Evolutionary conservation across 2,113 vertebrate genomes (phyloP), one percentile per base, ranked within the genome.

Genomic region (Artemisiospiza belli): DNA sequence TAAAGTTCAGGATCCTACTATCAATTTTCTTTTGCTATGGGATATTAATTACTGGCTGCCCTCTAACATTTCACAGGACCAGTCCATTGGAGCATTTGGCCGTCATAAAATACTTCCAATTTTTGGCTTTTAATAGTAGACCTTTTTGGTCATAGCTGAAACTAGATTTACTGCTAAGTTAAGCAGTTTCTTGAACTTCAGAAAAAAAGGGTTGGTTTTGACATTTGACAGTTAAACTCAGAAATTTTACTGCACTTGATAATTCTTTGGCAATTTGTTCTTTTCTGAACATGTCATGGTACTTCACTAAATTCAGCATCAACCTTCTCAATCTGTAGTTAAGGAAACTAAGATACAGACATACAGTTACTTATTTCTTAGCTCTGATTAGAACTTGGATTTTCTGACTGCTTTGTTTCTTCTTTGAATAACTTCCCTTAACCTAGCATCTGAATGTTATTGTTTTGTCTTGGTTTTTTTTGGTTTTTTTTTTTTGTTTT

Each of bases 151-250:
- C 82, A 37, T 31, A 64, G 25, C 61, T 75, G 74, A 78, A 91
- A 51, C 44, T 75, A 68, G 31, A 90, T 68, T 92, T 92, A 89
- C 69, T 79, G 75, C n/a, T 47, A 96, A 75, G 66, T 88, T 77
- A 83, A 92, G 57, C n/a, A 59, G 27, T 46, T 84, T 43, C 70
- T 51, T 87, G 70, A 95, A 91, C 70, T 91, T 95, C 33, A 66
- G 58, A 44, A 78, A 92, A 92, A 94, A 81, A 83, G 49, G 12
- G 21, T 51, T 82, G 5, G 1, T 76, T 87, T 91, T 87, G 73
- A 90, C 18, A 54, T 63, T 76, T 77, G 57, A 74, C 27, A 52
- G 46, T 62, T 87, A 87, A 81, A 68, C 44, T 79, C 17, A 8
- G 46, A 76, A 76, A 37, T 66, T 73, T 79, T 79, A 85, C 41